phyloP scores from a whole-genome alignment of 2,888 invertebrate genomes.

The Scaptomyza caliginosa region DNA sequence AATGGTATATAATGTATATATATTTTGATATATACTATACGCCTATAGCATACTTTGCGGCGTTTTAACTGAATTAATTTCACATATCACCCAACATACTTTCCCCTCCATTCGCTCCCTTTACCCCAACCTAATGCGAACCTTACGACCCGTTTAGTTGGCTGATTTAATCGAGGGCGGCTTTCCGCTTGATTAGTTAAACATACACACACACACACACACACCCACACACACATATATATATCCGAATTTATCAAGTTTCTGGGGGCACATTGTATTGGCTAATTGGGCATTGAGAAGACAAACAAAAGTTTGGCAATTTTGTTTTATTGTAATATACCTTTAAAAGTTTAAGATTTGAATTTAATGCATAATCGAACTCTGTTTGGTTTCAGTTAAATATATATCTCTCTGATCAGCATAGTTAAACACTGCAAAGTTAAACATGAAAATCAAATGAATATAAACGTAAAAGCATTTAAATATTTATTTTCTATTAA shows the following conservation, averaged over 20 bases:
- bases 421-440: too few species aligned
- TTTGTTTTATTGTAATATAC: neutral
- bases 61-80: slow-evolving; percentile 73
- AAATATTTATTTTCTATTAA: too few species aligned
- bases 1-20: neutral
- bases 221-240: too few species aligned
- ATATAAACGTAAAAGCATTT: too few species aligned
- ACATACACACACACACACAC: neutral
- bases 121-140: slow-evolving; percentile 10
- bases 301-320: slow-evolving; percentile 10
- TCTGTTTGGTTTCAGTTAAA: too few species aligned
- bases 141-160: slow-evolving; percentile 49
- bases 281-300: slow-evolving; percentile 29
- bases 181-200: slow-evolving; percentile 25
- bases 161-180: slow-evolving; percentile 37
- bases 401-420: neutral
- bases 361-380: neutral
- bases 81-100: slow-evolving; percentile 36
- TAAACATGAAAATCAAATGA: too few species aligned
- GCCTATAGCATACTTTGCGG: slow-evolving; percentile 62
- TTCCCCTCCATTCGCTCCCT: neutral
- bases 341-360: neutral
- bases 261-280: neutral
- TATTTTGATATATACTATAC: neutral
- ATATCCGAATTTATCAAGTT: slow-evolving; percentile 14